These are phyloP conservation scores for Theocolax elegans DNA, from an alignment of 1,140 invertebrate genomes.

Conservation along the genomic window DNA sequence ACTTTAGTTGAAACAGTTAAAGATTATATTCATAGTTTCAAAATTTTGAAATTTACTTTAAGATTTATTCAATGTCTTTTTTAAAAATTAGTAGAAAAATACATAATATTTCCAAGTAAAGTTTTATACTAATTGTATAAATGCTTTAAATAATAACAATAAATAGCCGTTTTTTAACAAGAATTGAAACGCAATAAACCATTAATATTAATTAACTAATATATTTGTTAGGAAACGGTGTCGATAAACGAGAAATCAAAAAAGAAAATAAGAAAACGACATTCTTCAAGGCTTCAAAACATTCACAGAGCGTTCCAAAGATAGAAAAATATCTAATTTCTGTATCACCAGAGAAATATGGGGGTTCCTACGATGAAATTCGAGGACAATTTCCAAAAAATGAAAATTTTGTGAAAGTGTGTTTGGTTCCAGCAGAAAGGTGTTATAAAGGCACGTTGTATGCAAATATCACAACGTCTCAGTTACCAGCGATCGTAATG, in stretches of 20 bases:
- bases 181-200: no score
- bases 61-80: no score
- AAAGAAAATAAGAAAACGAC: neutral
- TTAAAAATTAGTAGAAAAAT: no score
- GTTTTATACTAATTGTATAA: no score
- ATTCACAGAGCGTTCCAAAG: neutral
- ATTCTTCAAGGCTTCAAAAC: neutral
- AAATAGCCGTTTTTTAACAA: no score
- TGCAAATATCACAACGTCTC: neutral
- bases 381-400: neutral
- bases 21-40: no score
- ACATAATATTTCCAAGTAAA: no score
- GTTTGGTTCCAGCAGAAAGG: neutral
- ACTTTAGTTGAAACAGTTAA: no score
- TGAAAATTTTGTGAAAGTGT: neutral
- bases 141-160: no score
- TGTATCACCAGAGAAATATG: slow-evolving; percentile 1
- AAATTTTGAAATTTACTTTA: no score
- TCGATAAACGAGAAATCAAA: neutral
- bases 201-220: no score
- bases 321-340: neutral
- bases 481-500: slow-evolving; percentile 13
- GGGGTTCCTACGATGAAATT: slow-evolving; percentile 8
- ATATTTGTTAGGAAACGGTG: neutral
- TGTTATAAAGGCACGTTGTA: neutral